Conservation (phyloP, 2,797 vertebrate species). For the Pangasius djambal region DNA sequence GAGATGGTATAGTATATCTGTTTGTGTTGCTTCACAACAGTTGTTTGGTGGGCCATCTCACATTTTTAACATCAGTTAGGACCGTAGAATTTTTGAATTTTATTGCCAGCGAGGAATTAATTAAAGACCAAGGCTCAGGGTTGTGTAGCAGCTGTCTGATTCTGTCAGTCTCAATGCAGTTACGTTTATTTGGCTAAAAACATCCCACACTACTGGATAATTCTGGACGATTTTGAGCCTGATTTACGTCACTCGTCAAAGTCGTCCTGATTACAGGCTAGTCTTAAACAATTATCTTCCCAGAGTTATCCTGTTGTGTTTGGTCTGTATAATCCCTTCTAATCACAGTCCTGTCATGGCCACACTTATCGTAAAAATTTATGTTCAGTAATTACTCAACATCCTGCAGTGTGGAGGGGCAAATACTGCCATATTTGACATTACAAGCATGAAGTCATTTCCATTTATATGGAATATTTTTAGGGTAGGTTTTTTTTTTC, state of each 20-base stretch:
- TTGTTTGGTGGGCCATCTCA: not conserved
- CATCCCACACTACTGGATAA: not conserved
- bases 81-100: not conserved
- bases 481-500: not conserved
- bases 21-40: too few species aligned
- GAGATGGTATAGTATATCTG: not conserved
- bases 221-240: not conserved
- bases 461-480: slow-evolving; percentile 5
- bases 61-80: not conserved
- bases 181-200: not conserved
- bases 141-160: not conserved
- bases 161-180: not conserved
- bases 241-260: not conserved
- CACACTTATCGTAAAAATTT: not conserved
- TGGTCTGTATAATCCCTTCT: not conserved
- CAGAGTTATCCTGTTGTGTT: not conserved
- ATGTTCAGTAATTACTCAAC: not conserved
- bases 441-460: not conserved
- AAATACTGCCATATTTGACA: not conserved
- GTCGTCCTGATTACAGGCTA: not conserved
- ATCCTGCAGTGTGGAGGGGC: not conserved
- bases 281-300: not conserved
- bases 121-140: not conserved
- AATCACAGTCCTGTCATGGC: not conserved
- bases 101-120: not conserved